Percentiles rank a stretch among this genome's conserved stretches.
Evolutionary conservation across 2,888 invertebrate species (phyloP).

Genomic region (Patella depressa): DNA sequence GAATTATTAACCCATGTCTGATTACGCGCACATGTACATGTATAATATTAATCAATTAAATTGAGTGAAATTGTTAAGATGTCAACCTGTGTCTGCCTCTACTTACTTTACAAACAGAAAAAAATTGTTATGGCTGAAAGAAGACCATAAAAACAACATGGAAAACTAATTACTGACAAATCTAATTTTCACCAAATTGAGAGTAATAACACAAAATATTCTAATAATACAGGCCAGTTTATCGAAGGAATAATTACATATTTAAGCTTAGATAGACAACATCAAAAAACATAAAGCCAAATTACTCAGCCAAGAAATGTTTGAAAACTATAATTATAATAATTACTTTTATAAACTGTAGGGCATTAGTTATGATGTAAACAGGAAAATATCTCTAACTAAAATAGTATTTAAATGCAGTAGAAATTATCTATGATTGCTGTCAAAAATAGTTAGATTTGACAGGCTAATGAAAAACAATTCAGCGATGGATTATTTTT

Average conservation of each 20-base stretch:
- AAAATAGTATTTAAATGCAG: slow-evolving; percentile 10
- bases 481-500: not conserved
- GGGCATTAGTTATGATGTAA: slow-evolving; percentile 8
- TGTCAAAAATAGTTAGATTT: not conserved
- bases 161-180: slow-evolving; percentile 11
- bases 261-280: slow-evolving; percentile 8
- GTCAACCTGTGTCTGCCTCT: no score
- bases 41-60: no score
- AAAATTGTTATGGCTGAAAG: not conserved
- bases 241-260: slow-evolving; percentile 5
- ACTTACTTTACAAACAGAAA: no score
- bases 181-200: slow-evolving; percentile 6
- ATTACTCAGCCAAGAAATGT: slow-evolving; percentile 13
- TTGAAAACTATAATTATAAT: slow-evolving; percentile 13
- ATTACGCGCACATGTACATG: no score
- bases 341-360: slow-evolving; percentile 4
- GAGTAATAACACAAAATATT: slow-evolving; percentile 13
- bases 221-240: slow-evolving; percentile 11
- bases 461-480: slow-evolving; percentile 9
- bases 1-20: no score
- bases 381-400: slow-evolving; percentile 1
- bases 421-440: slow-evolving; percentile 11
- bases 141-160: slow-evolving; percentile 10
- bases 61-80: no score
- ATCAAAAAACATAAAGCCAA: slow-evolving; percentile 11